Base-by-base conservation (phyloP, 2,113 vertebrate species). In the Vulpes ferrilata region DNA sequence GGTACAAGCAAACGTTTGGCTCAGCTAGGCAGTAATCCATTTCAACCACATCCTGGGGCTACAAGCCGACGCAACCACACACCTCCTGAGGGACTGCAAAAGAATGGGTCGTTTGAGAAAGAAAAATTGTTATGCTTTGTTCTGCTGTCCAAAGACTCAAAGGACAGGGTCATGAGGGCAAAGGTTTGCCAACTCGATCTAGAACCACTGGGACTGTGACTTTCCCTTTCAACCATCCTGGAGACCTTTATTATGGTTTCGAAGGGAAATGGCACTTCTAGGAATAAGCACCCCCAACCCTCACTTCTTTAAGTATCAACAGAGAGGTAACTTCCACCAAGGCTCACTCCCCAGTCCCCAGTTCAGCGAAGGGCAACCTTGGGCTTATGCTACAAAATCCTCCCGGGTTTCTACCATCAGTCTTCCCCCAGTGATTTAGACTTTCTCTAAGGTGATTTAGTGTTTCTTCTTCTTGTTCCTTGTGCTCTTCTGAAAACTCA, bases 1-100 rank as follows among this genome's bases (percentile, higher is more conserved):
- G 98, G 98, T 98, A 99, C 92, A 98, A 95, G 99, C 98, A 98
- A 99, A 99, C 99, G 96, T 99, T 99, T 99, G 99, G 99, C 99
- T 99, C 99, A 99, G 99, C 99, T 99, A 99, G 99, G 99, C 99
- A 99, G 99, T 99, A 99, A 98, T 98, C 98, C 98, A 98, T 98
- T 99, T 98, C 98, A 99, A 98, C 98, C 98, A 98, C 97, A 98
- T 90, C 98, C 97, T 85, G 96, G 97, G 97, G 98, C 98, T 98
- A 98, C 98, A 48, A 98, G 98, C 99, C 98, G 98, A 99, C 98
- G 98, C 96, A 98, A 97, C 97, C 97, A 98, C 97, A 98, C 97
- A 98, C 98, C 98, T 98, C 96, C 97, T 95, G 90, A 6, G 95
- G 97, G 90, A 98, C 96, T 67, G 97, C 97, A 98, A 92, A 98